Percentiles rank a stretch among this genome's conserved stretches.
Evolutionary conservation across 1,140 invertebrate genomes (phyloP).

Genomic region (Aphaenogaster ashmeadi): DNA sequence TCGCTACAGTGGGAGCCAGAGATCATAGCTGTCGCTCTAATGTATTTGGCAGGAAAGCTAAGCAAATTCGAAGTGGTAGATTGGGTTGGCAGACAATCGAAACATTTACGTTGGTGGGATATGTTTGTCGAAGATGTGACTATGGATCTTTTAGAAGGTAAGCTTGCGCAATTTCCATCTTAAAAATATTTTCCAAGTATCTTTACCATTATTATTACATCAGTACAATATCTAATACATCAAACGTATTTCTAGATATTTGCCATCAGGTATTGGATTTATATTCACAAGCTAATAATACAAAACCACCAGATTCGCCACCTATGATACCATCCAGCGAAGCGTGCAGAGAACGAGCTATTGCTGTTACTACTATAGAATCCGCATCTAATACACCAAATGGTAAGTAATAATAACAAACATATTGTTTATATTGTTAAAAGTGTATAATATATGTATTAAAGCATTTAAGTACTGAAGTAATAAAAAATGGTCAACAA

Average conservation of each 20-base stretch:
- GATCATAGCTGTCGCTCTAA: slow-evolving; percentile 98
- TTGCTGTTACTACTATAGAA: slow-evolving; percentile 79
- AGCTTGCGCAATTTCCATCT: neutral
- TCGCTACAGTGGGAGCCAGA: slow-evolving; percentile 99
- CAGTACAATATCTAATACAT: slow-evolving; percentile 1
- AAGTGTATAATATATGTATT: neutral
- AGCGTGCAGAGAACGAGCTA: slow-evolving; percentile 78
- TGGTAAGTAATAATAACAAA: slow-evolving; percentile 74
- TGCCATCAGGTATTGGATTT: slow-evolving; percentile 98
- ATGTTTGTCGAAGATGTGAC: slow-evolving; percentile 99
- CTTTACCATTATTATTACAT: neutral
- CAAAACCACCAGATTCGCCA: slow-evolving; percentile 89
- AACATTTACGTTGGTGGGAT: slow-evolving; percentile 98
- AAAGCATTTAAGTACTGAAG: slow-evolving; percentile 22
- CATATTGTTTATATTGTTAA: neutral
- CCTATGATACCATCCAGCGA: slow-evolving; percentile 86
- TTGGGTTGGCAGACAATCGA: slow-evolving; percentile 94
- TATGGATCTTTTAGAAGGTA: slow-evolving; percentile 96
- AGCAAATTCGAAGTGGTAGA: slow-evolving; percentile 98
- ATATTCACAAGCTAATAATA: slow-evolving; percentile 91
- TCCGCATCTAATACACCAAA: slow-evolving; percentile 82
- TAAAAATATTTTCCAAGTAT: neutral
- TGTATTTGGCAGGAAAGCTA: slow-evolving; percentile 98
- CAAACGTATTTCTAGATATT: slow-evolving; percentile 90
- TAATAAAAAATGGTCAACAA: neutral